Evolutionary conservation across 1,140 invertebrate species (phyloP).

Genomic region (Babylonia areolata): DNA sequence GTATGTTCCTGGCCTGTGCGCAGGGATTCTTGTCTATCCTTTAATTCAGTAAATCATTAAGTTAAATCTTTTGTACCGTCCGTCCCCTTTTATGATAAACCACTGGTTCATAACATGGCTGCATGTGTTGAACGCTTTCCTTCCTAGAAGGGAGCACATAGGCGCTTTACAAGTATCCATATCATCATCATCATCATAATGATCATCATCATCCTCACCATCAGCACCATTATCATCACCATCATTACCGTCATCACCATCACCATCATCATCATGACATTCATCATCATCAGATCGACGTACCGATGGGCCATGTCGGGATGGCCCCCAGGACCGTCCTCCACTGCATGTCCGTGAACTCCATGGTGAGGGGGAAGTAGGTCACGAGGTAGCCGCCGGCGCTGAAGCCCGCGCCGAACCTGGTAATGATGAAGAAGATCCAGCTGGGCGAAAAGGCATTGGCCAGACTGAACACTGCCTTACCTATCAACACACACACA

Average conservation of each 20-base stretch:
- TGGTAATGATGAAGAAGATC: constrained; percentile 14
- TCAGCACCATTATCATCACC: no score
- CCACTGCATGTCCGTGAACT: constrained; percentile 24
- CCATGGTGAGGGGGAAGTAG: constrained; percentile 30
- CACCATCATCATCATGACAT: neutral
- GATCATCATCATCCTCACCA: no score
- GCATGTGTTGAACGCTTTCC: no score
- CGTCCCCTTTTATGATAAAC: no score
- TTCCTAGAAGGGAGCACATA: no score
- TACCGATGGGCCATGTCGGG: constrained; percentile 11
- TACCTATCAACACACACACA: neutral
- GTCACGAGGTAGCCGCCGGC: constrained; percentile 16
- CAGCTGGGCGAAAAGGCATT: constrained; percentile 23
- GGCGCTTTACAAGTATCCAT: no score
- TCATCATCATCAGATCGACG: neutral
- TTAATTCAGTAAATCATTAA: no score
- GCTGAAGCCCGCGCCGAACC: neutral
- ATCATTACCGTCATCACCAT: neutral
- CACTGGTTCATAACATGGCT: no score
- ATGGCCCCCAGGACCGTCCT: constrained; percentile 8
- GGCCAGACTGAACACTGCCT: neutral
- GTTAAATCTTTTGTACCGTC: no score
- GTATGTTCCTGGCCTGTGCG: no score
- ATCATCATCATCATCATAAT: no score
- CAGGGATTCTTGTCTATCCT: no score